Evolutionary conservation across 1,140 invertebrate species (phyloP).

Genomic region (Drosophila elegans): DNA sequence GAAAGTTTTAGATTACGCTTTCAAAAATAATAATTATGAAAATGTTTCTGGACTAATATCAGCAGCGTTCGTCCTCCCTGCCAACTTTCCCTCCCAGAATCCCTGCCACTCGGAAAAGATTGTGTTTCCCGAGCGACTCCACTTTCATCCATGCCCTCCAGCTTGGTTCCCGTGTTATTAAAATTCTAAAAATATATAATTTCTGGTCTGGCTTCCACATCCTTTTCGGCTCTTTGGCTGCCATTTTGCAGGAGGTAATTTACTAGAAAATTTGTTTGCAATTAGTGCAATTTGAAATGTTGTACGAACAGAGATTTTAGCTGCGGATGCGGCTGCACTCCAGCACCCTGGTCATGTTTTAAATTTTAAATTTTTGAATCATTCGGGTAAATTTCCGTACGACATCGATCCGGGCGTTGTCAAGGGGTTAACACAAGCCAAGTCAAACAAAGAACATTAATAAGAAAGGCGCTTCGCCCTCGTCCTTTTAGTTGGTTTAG

Average conservation of each 20-base stretch:
- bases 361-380: constrained; percentile 32
- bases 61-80: neutral
- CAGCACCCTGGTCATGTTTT: neutral
- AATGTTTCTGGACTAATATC: constrained; percentile 55
- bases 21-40: constrained; percentile 81
- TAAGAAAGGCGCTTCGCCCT: constrained; percentile 53
- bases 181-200: constrained; percentile 79
- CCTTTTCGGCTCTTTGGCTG: constrained; percentile 36
- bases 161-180: constrained; percentile 66
- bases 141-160: constrained; percentile 15
- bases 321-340: constrained; percentile 3
- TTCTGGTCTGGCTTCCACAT: constrained; percentile 28
- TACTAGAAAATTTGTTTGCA: constrained; percentile 83
- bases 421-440: constrained; percentile 50
- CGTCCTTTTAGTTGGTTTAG: constrained; percentile 57
- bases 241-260: constrained; percentile 74
- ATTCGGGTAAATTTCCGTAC: constrained; percentile 8
- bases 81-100: constrained; percentile 9
- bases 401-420: constrained; percentile 38
- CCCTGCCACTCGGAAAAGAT: constrained; percentile 10
- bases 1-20: constrained; percentile 65
- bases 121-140: constrained; percentile 8
- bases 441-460: constrained; percentile 63
- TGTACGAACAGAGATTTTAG: constrained; percentile 33
- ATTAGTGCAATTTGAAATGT: constrained; percentile 78